phyloP scores from a whole-genome alignment of 2,888 invertebrate genomes.

The Apamea anceps region DNA sequence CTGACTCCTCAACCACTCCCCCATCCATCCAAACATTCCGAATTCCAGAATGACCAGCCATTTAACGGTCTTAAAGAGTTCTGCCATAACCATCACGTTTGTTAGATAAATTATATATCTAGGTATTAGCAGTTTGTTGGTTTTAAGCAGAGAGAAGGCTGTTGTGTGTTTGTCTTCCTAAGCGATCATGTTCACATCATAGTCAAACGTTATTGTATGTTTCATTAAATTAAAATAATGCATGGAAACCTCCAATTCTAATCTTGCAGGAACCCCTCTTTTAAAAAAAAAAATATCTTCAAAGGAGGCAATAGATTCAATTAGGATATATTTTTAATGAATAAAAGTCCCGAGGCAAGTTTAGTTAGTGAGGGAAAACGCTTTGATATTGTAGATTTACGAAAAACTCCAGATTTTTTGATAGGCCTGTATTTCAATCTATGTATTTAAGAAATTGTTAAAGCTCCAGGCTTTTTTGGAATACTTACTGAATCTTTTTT shows the following conservation, averaged over 20 bases:
- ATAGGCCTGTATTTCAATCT: conserved; percentile 12
- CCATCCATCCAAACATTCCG: no score
- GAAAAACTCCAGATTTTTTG: conserved; percentile 24
- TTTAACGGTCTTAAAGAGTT: no score
- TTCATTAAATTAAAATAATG: conserved; percentile 2
- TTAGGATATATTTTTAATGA: conserved; percentile 75
- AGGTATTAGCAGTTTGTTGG: no score
- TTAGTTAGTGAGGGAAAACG: conserved; percentile 61
- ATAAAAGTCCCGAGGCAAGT: conserved; percentile 65
- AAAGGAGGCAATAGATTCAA: conserved; percentile 72
- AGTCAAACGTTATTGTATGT: not conserved
- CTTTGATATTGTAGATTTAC: conserved; percentile 40
- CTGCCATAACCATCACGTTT: no score
- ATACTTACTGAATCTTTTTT: not conserved
- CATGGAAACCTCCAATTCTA: not conserved
- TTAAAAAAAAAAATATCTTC: conserved; percentile 46
- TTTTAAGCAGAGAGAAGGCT: no score
- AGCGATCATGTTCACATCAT: no score
- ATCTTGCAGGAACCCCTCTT: conserved; percentile 9
- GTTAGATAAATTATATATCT: no score
- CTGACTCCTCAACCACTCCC: no score
- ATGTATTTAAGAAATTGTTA: conserved; percentile 1
- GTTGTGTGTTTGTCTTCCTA: no score
- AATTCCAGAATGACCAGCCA: no score
- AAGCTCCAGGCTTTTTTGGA: conserved; percentile 9